phyloP scores from a whole-genome alignment of 2,797 vertebrate genomes.

The Neomorphus geoffroyi region DNA sequence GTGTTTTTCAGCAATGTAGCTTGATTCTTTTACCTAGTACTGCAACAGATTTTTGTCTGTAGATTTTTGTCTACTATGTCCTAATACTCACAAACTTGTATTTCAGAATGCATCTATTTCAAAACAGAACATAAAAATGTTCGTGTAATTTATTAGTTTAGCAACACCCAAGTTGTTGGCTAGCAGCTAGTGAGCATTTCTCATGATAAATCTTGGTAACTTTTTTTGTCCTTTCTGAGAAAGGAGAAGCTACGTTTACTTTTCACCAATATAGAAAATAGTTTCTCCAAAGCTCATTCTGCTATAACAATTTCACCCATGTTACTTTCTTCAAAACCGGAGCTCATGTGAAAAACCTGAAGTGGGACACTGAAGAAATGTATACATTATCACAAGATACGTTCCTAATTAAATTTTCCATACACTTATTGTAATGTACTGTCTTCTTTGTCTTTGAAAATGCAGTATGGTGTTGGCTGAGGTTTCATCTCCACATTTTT shows the following conservation, averaged over 20 bases:
- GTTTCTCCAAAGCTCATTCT: background rate
- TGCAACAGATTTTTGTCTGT: background rate
- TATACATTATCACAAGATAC: background rate
- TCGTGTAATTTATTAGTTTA: constrained; percentile 27
- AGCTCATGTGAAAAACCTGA: background rate
- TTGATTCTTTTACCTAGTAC: background rate
- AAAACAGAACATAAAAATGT: constrained; percentile 28
- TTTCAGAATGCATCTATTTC: constrained; percentile 41
- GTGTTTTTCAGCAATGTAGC: background rate
- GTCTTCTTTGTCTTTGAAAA: background rate
- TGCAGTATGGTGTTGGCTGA: background rate
- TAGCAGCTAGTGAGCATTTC: background rate
- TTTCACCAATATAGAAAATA: background rate
- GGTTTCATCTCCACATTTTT: background rate
- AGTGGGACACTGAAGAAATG: background rate
- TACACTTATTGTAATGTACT: background rate
- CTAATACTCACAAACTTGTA: background rate
- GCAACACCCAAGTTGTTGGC: background rate
- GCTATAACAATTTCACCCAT: background rate
- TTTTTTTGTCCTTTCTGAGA: constrained; percentile 6
- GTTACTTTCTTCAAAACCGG: background rate
- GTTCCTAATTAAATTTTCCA: background rate
- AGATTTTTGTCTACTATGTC: background rate
- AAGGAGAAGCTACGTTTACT: background rate
- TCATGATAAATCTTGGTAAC: background rate